Percentiles rank a stretch among this genome's conserved stretches.
These are phyloP conservation scores for Synaphobranchus kaupii DNA, from an alignment of 2,797 vertebrate species.

Conservation along the genomic window DNA sequence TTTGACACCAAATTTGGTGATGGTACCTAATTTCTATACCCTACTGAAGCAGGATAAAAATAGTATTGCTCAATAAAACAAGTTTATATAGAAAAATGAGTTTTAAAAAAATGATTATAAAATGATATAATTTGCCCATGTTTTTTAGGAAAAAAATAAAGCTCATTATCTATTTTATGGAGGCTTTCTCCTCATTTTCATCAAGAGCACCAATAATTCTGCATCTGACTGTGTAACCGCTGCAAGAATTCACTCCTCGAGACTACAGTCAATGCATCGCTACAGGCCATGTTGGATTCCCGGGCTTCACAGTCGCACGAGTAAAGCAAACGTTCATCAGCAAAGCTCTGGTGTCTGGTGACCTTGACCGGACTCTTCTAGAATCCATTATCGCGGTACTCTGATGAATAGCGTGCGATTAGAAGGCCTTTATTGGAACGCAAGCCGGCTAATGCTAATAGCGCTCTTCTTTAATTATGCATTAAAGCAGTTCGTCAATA, in stretches of 20 bases:
- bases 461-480: slow-evolving; percentile 50
- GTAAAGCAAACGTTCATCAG: slow-evolving; percentile 4
- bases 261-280: background rate
- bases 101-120: too few relatives aligned
- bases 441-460: slow-evolving; percentile 34
- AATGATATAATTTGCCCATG: too few relatives aligned
- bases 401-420: slow-evolving; percentile 37
- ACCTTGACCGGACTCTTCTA: slow-evolving; percentile 37
- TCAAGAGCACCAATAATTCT: too few relatives aligned
- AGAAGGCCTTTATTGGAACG: slow-evolving; percentile 35
- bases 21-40: too few relatives aligned
- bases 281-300: background rate
- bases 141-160: too few relatives aligned
- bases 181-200: too few relatives aligned
- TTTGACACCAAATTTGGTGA: too few relatives aligned
- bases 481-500: slow-evolving; percentile 44
- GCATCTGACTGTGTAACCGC: background rate
- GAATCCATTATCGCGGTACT: slow-evolving; percentile 50
- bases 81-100: too few relatives aligned
- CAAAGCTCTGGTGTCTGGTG: slow-evolving; percentile 45
- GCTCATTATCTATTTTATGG: too few relatives aligned
- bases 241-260: background rate
- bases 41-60: too few relatives aligned
- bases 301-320: slow-evolving; percentile 26
- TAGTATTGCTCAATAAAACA: too few relatives aligned